Conservation (phyloP, 2,797 vertebrate species). For the Rousettus madagascariensis region DNA sequence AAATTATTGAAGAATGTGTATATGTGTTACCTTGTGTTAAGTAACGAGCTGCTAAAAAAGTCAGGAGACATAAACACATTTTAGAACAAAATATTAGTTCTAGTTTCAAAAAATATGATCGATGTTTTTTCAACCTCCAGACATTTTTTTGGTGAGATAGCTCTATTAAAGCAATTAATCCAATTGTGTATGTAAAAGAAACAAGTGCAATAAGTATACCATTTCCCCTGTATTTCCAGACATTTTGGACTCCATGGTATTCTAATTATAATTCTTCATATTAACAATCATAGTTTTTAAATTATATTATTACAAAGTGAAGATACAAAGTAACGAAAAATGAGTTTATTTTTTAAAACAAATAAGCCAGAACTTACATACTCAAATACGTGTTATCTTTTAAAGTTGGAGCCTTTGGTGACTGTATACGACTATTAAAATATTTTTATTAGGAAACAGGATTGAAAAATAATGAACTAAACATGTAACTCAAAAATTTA, state of each 20-base stretch:
- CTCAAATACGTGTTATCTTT: neutral
- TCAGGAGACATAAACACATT: neutral
- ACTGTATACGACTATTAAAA: neutral
- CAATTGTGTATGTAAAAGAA: neutral
- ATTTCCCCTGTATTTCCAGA: constrained; percentile 20
- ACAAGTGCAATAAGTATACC: neutral
- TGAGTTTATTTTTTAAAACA: neutral
- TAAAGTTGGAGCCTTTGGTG: neutral
- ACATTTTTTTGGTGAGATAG: neutral
- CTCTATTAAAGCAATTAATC: constrained; percentile 9
- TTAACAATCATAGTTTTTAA: constrained; percentile 20
- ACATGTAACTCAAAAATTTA: constrained; percentile 18
- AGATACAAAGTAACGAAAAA: neutral
- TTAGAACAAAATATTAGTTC: constrained; percentile 14
- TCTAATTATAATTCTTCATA: neutral
- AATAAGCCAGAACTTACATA: neutral
- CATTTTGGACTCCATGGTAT: neutral
- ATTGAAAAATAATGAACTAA: constrained; percentile 1
- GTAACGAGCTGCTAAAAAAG: neutral
- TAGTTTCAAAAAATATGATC: constrained; percentile 11
- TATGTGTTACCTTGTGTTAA: neutral
- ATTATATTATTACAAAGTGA: neutral
- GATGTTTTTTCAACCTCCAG: neutral
- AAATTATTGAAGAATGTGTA: neutral
- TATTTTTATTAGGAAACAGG: constrained; percentile 15